A percentile compares a stretch with the other conserved stretches of the same genome.
Conservation (phyloP, 2,888 invertebrate genomes). For the Diarsia rubi region DNA sequence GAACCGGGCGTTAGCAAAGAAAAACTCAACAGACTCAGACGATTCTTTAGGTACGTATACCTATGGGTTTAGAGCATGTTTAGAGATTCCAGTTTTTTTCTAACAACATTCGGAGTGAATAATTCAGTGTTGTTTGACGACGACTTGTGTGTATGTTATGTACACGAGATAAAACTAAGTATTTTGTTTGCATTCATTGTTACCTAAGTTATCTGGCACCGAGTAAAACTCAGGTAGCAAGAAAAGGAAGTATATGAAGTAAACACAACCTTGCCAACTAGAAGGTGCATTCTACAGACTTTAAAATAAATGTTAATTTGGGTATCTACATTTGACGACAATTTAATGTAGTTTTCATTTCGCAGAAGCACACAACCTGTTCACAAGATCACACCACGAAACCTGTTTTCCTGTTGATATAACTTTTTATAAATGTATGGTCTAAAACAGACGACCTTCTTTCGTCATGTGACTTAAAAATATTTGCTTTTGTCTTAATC, state of each 20-base stretch:
- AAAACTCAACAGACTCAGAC: neutral
- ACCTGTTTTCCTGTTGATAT: slow-evolving; percentile 32
- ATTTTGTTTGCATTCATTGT: neutral
- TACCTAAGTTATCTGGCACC: neutral
- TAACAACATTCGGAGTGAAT: neutral
- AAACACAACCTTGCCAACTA: slow-evolving; percentile 11
- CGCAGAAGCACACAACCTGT: slow-evolving; percentile 3
- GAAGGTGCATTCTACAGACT: neutral
- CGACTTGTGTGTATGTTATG: neutral
- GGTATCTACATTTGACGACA: neutral
- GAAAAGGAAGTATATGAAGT: slow-evolving; percentile 1
- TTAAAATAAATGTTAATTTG: slow-evolving; percentile 3
- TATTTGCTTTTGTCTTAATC: slow-evolving; percentile 3
- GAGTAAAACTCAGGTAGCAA: slow-evolving; percentile 6
- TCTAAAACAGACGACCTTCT: slow-evolving; percentile 42
- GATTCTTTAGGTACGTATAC: neutral
- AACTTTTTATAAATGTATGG: neutral
- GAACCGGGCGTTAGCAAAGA: no score
- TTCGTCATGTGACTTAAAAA: slow-evolving; percentile 48
- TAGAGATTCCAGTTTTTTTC: slow-evolving; percentile 2
- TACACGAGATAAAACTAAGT: neutral
- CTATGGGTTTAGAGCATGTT: neutral
- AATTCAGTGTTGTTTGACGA: neutral
- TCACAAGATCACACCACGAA: slow-evolving; percentile 2
- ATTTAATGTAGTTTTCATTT: neutral